Evolutionary conservation across 1,140 invertebrate species (phyloP).

Genomic region (Drosophila kurseongensis): DNA sequence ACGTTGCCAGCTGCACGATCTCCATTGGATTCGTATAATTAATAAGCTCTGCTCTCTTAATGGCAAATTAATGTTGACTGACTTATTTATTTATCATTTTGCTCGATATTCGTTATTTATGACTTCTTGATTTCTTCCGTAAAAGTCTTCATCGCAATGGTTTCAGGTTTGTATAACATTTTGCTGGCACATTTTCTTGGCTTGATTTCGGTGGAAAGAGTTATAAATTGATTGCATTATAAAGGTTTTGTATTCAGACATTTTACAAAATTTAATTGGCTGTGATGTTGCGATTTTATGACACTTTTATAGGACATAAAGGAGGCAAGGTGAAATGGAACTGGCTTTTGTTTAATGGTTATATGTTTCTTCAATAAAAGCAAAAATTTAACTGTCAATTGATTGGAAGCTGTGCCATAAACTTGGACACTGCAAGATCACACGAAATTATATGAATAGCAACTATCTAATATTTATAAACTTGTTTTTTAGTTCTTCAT

Average conservation of each 20-base stretch:
- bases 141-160: neutral
- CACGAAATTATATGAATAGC: neutral
- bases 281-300: constrained; percentile 5
- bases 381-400: neutral
- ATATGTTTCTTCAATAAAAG: neutral
- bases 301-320: neutral
- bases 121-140: neutral
- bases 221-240: neutral
- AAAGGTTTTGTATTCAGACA: neutral
- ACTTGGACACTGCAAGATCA: neutral
- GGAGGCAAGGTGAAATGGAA: neutral
- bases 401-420: neutral
- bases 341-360: neutral
- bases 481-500: neutral
- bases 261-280: constrained; percentile 7
- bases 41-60: constrained; percentile 24
- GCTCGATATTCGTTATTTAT: constrained; percentile 19
- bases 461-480: neutral
- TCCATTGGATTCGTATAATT: constrained; percentile 18
- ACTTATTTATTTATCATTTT: constrained; percentile 22
- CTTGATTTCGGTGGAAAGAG: neutral
- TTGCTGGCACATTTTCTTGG: neutral
- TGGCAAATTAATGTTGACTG: constrained; percentile 33
- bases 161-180: neutral
- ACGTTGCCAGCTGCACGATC: constrained; percentile 12